Evolutionary conservation across 2,797 vertebrate genomes (phyloP).

Genomic region (Moxostoma hubbsi): DNA sequence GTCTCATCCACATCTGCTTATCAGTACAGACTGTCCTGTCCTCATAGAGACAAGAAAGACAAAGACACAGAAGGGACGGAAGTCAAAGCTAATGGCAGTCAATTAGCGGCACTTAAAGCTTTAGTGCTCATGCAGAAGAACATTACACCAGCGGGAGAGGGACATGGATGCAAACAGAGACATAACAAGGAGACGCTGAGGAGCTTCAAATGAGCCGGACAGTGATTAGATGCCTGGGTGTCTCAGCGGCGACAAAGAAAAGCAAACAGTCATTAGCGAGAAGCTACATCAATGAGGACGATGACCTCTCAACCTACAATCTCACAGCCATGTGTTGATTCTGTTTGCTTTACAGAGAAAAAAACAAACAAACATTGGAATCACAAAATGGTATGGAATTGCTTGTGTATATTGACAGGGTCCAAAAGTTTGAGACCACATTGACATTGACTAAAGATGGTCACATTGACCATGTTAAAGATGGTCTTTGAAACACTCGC

Average conservation of each 20-base stretch:
- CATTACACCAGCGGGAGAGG: constrained; percentile 19
- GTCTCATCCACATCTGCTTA: constrained; percentile 66
- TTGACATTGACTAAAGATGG: no score
- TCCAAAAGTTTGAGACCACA: no score
- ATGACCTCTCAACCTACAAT: constrained; percentile 1
- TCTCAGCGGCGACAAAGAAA: background rate
- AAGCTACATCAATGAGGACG: background rate
- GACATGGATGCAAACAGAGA: constrained; percentile 43
- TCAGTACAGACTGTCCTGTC: constrained; percentile 51
- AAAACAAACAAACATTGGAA: no score
- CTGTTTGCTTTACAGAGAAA: background rate
- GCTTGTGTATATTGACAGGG: no score
- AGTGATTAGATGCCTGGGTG: constrained; percentile 15
- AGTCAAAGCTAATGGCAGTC: constrained; percentile 48
- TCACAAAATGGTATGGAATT: no score
- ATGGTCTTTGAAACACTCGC: no score
- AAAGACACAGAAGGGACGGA: constrained; percentile 23
- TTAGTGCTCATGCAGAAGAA: constrained; percentile 37
- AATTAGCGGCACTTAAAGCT: constrained; percentile 47
- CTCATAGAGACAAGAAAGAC: constrained; percentile 40
- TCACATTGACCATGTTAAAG: no score
- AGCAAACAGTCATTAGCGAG: constrained; percentile 34
- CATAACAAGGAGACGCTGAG: constrained; percentile 24
- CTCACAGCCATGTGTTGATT: background rate
- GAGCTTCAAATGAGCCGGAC: constrained; percentile 33